Evolutionary conservation across 2,113 vertebrate species (phyloP), one percentile per base, ranked within the genome.

Genomic region (Accipiter virgatus): DNA sequence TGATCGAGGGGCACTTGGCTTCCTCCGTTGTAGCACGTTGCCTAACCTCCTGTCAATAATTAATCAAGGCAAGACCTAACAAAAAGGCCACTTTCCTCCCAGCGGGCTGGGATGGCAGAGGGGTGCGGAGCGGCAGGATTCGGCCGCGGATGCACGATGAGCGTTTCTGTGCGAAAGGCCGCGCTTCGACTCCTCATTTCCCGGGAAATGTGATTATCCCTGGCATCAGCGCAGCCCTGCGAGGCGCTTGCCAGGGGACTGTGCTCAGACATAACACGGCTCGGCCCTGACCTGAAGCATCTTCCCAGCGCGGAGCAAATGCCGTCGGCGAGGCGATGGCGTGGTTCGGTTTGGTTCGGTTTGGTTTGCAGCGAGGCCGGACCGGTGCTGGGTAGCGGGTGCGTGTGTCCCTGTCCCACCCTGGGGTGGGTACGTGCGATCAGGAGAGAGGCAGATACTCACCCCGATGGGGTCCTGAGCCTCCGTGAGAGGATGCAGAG

Each of bases 81-180:
- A 25, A 26, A 56, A 55, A 36, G 36, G 71, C 58, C 13, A 1
- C 45, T 26, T 38, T 72, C 42, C 40, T 67, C 38, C 42, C 0
- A 11, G 9, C 4, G 23, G 68, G 55, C 23, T 0, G 29, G 85
- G 73, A 3, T 5, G 25, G 73, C 61, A 15, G 38, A 25, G 36
- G 59, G 83, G 31, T 20, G 70, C 1, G 0, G 56, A 65, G 62
- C 5, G 0, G 71, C 70, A 16, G 82, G 50, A 17, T 20, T 27
- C 6, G 0, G 80, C 38, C 0, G 1, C 4, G 4, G 53, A 15
- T 38, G 7, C 20, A 7, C 2, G 0, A 7, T 5, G 48, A 43
- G 56, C 3, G 1, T 43, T 87, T 27, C n/a, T 63, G 32, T 26
- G 11, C 16, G 31, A 0, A 6, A 27, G 5, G 65, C 66, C 3